Evolutionary conservation across 2,888 invertebrate genomes (phyloP), one percentile per base, ranked within the genome.

Genomic region (Hanleya hanleyi): DNA sequence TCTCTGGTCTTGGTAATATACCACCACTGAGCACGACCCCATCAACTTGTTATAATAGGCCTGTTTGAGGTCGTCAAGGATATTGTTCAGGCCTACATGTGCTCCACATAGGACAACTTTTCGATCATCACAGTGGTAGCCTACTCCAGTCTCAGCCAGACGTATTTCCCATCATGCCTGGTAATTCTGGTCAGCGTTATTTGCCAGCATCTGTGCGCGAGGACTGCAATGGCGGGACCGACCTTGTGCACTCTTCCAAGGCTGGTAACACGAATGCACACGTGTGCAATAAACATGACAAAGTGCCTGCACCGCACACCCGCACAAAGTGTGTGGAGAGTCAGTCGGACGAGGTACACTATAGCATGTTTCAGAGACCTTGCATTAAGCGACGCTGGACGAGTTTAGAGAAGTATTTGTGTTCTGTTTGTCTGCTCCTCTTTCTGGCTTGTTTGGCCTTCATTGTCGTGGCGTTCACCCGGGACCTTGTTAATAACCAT

Each of bases 391-490:
- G 57, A 29, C 22, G 57, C 50, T 81, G 81, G 81, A 81, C 78
- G 6, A 74, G 69, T n/a, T 70, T 82, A 15, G 84, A 85, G 71
- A 80, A 82, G 62, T 85, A 83, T 68, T 67, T 85, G 50, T 69
- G 78, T 32, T 57, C 75, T 12, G 69, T 84, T 22, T 83, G 82
- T 76, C 62, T 73, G n/a, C 64, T 84, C 38, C 71, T 85, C 41
- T 80, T 85, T 57, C 57, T 82, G 57, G 81, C 84, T 3, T 83
- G 83, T 70, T 66, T 84, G 64, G 81, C 79, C 36, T 85, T 86
- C 65, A 70, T 86, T 50, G 69, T 80, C 33, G 75, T 86, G 49
- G 85, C 84, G 70, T 85, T 85, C 32, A 57, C 67, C n/a, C 37
- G 61, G 36, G 66, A 57, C 35, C 38, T 62, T n/a, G 26, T 0